phyloP scores from a whole-genome alignment of 2,797 vertebrate species.

The Galago senegalensis region DNA sequence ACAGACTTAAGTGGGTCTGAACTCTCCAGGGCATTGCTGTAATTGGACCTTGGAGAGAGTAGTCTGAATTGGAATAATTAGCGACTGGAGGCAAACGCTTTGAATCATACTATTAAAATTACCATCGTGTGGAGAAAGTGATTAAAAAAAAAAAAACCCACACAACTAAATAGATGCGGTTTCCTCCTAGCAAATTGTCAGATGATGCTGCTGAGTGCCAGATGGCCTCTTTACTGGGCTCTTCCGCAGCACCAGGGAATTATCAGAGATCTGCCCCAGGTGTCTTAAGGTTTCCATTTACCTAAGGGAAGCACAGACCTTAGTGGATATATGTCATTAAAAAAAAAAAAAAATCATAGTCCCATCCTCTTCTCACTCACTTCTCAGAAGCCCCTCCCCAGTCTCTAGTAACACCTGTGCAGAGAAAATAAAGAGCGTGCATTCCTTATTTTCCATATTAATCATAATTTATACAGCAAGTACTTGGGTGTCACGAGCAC shows the following conservation, averaged over 20 bases:
- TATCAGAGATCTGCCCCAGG: neutral
- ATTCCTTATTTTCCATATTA: slow-evolving; percentile 51
- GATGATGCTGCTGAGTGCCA: neutral
- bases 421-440: neutral
- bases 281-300: neutral
- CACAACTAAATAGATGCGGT: slow-evolving; percentile 49
- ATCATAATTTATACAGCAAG: slow-evolving; percentile 75
- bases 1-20: slow-evolving; percentile 28
- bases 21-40: neutral
- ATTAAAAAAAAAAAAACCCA: neutral
- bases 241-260: neutral
- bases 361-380: neutral
- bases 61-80: slow-evolving; percentile 64
- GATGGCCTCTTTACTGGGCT: slow-evolving; percentile 1
- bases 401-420: slow-evolving; percentile 60
- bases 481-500: slow-evolving; percentile 60
- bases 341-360: neutral
- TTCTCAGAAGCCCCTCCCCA: neutral
- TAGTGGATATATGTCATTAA: neutral
- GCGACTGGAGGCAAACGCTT: slow-evolving; percentile 16
- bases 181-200: slow-evolving; percentile 62
- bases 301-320: neutral
- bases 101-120: slow-evolving; percentile 66
- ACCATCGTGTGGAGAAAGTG: slow-evolving; percentile 1
- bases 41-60: slow-evolving; percentile 61